Evolutionary conservation across 2,113 vertebrate genomes (phyloP).

Genomic region (Triplophysa siluroides): DNA sequence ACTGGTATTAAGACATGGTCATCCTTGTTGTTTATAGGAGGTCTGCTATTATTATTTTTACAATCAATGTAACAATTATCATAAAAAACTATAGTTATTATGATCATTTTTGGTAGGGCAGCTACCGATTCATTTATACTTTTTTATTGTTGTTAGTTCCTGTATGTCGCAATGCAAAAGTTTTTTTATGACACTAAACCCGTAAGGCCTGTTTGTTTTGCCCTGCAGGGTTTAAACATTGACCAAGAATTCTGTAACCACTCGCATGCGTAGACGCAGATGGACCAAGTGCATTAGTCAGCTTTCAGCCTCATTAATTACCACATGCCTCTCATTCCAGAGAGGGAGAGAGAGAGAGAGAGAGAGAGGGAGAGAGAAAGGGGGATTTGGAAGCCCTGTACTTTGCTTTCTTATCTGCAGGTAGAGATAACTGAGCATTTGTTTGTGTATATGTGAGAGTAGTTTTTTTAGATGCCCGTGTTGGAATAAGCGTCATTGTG

Average conservation of each 20-base stretch:
- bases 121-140: too few species aligned
- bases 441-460: neutral
- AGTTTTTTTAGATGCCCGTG: neutral
- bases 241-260: constrained; percentile 25
- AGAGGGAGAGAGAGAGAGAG: neutral
- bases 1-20: too few species aligned
- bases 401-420: constrained; percentile 12
- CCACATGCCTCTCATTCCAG: constrained; percentile 34
- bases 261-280: constrained; percentile 8
- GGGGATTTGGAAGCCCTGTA: constrained; percentile 2
- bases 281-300: constrained; percentile 16
- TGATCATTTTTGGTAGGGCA: too few species aligned
- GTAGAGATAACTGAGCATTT: neutral
- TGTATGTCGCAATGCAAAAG: neutral
- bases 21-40: too few species aligned
- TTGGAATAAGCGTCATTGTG: neutral
- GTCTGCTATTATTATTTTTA: too few species aligned
- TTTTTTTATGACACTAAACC: constrained; percentile 16
- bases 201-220: constrained; percentile 8
- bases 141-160: too few species aligned
- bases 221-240: constrained; percentile 9
- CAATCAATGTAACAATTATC: too few species aligned
- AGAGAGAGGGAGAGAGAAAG: neutral
- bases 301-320: constrained; percentile 19
- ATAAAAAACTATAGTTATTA: too few species aligned